Evolutionary conservation across 1,140 invertebrate species (phyloP).

Genomic region (Solen grandis): DNA sequence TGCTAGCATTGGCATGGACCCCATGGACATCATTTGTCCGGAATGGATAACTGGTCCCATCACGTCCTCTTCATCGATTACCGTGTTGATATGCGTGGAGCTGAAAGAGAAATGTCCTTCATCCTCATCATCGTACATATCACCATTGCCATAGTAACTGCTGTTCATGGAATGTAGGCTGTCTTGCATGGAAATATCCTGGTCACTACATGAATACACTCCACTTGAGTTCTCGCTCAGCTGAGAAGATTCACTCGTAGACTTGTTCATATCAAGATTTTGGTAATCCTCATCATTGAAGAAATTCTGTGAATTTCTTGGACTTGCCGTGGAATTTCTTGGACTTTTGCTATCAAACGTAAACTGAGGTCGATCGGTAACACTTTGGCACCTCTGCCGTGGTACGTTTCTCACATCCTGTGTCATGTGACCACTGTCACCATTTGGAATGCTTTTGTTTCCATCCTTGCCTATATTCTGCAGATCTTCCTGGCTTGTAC

Average conservation of each 20-base stretch:
- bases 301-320: constrained; percentile 21
- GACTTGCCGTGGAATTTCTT: constrained; percentile 10
- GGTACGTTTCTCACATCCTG: neutral
- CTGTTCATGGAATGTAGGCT: constrained; percentile 16
- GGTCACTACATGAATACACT: constrained; percentile 32
- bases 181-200: constrained; percentile 15
- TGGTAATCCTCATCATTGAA: constrained; percentile 21
- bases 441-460: constrained; percentile 26
- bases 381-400: neutral
- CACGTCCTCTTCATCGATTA: constrained; percentile 45
- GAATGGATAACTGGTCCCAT: constrained; percentile 23
- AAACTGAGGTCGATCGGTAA: neutral
- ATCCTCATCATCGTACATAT: constrained; percentile 38
- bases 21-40: constrained; percentile 48
- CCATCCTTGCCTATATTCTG: constrained; percentile 17
- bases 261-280: constrained; percentile 36
- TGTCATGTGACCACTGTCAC: neutral
- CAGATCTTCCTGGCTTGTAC: constrained; percentile 54
- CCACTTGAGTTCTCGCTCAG: constrained; percentile 36
- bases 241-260: constrained; percentile 37
- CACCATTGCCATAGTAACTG: constrained; percentile 14
- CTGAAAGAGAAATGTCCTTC: constrained; percentile 42
- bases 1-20: constrained; percentile 44
- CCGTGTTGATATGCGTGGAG: constrained; percentile 46
- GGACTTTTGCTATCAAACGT: neutral